Conservation (phyloP, 2,888 invertebrate species). For the Coremacera marginata region DNA sequence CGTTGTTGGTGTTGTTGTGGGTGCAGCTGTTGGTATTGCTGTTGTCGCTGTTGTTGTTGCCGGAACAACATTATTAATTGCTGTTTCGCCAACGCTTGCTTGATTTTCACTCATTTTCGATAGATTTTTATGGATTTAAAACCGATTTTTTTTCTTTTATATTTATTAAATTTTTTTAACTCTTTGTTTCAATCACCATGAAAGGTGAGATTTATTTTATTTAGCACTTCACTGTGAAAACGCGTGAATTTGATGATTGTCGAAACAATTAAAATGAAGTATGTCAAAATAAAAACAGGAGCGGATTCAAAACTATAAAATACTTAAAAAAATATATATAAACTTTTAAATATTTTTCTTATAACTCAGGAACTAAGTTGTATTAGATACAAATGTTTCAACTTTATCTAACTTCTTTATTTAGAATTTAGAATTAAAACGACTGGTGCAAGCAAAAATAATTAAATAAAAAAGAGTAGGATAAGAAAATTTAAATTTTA, state of each 20-base stretch:
- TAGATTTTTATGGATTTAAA: conserved; percentile 24
- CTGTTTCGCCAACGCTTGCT: conserved; percentile 41
- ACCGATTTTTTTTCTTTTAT: neutral
- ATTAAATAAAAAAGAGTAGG: too few relatives aligned
- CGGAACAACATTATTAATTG: conserved; percentile 31
- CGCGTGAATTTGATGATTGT: too few relatives aligned
- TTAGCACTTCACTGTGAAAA: neutral
- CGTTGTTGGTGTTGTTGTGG: conserved; percentile 25
- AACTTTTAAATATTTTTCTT: too few relatives aligned
- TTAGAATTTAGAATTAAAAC: too few relatives aligned
- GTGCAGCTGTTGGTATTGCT: conserved; percentile 9
- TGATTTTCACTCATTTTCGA: conserved; percentile 56
- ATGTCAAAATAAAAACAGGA: neutral
- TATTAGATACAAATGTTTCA: too few relatives aligned
- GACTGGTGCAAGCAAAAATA: too few relatives aligned
- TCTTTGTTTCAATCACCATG: neutral
- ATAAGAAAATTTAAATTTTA: too few relatives aligned
- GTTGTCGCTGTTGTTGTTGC: conserved; percentile 36
- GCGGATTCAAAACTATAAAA: neutral
- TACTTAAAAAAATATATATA: too few relatives aligned
- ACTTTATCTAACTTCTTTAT: too few relatives aligned
- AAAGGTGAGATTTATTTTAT: neutral
- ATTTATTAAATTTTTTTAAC: conserved; percentile 29
- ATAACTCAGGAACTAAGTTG: too few relatives aligned
- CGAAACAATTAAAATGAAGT: too few relatives aligned